phyloP scores from a whole-genome alignment of 2,888 invertebrate species.

The Limnephilus rhombicus region DNA sequence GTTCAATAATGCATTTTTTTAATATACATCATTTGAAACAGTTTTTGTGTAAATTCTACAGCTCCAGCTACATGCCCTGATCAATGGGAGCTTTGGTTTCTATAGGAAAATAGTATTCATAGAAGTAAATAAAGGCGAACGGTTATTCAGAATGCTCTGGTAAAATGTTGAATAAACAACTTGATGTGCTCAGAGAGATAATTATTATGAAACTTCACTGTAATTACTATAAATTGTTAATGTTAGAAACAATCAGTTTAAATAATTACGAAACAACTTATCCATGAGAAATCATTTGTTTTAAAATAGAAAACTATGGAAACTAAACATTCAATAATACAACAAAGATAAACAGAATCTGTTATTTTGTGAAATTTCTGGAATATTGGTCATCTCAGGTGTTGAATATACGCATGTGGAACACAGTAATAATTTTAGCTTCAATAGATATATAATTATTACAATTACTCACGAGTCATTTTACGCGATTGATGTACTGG shows the following conservation, averaged over 20 bases:
- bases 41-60: neutral
- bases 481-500: conserved; percentile 1
- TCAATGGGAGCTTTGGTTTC: neutral
- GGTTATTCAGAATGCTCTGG: neutral
- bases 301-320: neutral
- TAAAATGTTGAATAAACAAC: neutral
- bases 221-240: neutral
- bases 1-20: neutral
- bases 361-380: conserved; percentile 32
- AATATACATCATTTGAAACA: neutral
- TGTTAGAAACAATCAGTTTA: neutral
- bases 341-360: conserved; percentile 5
- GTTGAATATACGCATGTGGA: conserved; percentile 30
- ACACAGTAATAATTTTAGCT: neutral
- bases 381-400: conserved; percentile 33
- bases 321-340: neutral
- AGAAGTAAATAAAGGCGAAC: neutral
- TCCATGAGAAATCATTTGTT: neutral
- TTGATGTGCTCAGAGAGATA: neutral
- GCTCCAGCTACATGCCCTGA: neutral
- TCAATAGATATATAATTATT: conserved; percentile 26
- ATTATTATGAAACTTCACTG: neutral
- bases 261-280: neutral
- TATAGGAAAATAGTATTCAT: neutral
- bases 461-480: conserved; percentile 76